Evolutionary conservation across 2,797 vertebrate species (phyloP), one percentile per base, ranked within the genome.

Genomic region (Centropyge bicolor): DNA sequence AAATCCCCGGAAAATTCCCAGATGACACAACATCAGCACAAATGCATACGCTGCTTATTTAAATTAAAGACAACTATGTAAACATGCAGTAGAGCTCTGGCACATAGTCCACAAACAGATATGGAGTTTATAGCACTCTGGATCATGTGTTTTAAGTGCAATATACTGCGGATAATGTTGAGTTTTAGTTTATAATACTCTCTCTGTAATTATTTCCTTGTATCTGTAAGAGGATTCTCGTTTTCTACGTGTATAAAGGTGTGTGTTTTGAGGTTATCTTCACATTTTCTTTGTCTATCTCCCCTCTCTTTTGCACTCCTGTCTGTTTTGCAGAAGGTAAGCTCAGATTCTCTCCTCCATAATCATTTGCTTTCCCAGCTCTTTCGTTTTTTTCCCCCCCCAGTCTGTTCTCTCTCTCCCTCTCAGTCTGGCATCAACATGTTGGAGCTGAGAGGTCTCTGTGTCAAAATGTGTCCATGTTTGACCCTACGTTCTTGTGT

Each of bases 251-350:
- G 51, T 86, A 20, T 83, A 16, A 66, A 41, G 43, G 61, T 71
- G 64, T 89, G 41, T 76, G 48, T 92, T 86, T 65, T 31, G 76
- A 84, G 60, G 60, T 78, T 92, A 85, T 89, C 83, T 92, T 93
- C 90, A 92, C 89, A 85, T 89, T 94, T 92, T 96, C 83, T 93
- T 94, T 96, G 89, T 97, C 63, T 95, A 86, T 97, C 91, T 95
- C 95, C 84, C 87, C 64, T 86, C 80, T 95, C 85, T 93, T 86
- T 95, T 89, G 96, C 97, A 92, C 95, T 94, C 96, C 93, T 74
- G 96, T 96, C 93, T 95, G 90, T 96, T 94, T 95, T 95, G 94
- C 97, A 99, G 98, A 99, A 99, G 98, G 98, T 99, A 99, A 96
- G 98, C 91, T 91, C 74, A 80, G 64, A 83, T 76, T 88, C 72